phyloP scores from a whole-genome alignment of 1,140 invertebrate genomes.

The Apis laboriosa region DNA sequence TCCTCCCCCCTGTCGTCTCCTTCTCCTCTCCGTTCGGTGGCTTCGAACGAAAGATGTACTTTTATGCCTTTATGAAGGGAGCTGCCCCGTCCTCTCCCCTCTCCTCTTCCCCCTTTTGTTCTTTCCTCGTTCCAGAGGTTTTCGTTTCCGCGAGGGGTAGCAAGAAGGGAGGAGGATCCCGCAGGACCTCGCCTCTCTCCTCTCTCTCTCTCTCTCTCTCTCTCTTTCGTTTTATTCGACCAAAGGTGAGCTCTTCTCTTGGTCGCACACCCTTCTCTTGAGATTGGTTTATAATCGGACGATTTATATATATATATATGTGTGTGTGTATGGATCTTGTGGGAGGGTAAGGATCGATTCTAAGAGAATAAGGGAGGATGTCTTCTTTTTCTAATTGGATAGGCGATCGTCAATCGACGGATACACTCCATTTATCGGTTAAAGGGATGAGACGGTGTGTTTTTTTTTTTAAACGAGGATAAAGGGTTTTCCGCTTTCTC shows the following conservation, averaged over 20 bases:
- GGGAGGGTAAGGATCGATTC: constrained; percentile 20
- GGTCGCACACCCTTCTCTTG: constrained; percentile 21
- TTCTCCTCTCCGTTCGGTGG: background rate
- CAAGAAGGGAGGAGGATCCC: constrained; percentile 56
- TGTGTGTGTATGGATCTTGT: background rate
- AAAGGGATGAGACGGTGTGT: constrained; percentile 37
- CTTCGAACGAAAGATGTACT: constrained; percentile 69
- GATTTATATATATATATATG: background rate
- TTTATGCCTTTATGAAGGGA: constrained; percentile 76
- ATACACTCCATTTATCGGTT: constrained; percentile 33
- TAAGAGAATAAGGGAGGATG: background rate
- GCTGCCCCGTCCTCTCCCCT: constrained; percentile 46
- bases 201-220: background rate
- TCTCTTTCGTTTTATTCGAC: background rate
- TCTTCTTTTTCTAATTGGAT: constrained; percentile 48
- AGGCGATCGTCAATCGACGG: background rate
- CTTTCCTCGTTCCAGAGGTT: constrained; percentile 70
- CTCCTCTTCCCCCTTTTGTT: constrained; percentile 74
- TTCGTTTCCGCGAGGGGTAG: constrained; percentile 65
- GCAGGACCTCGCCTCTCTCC: constrained; percentile 44
- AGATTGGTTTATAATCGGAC: constrained; percentile 46
- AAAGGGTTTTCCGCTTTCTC: background rate
- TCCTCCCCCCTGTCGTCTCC: constrained; percentile 10
- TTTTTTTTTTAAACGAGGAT: constrained; percentile 19
- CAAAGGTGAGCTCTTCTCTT: background rate